Percentiles rank a stretch among this genome's conserved stretches.
Evolutionary conservation across 2,113 vertebrate species (phyloP).

Genomic region (Vicugna pacos): DNA sequence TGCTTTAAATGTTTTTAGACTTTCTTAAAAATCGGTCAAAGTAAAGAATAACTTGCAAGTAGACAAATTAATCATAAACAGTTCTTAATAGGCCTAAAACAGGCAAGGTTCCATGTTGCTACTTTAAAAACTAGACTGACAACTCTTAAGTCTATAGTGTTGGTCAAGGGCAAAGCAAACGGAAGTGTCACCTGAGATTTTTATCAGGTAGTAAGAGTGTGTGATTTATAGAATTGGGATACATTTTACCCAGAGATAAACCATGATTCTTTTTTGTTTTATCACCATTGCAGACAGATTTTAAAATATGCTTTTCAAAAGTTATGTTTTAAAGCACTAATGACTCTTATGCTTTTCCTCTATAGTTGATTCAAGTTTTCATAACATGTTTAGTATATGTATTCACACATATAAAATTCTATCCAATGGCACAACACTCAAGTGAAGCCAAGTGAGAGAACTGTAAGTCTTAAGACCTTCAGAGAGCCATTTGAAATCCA

Average conservation of each 20-base stretch:
- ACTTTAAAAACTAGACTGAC: neutral
- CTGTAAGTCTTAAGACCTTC: neutral
- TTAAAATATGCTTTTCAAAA: neutral
- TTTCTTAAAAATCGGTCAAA: neutral
- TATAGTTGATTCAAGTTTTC: neutral
- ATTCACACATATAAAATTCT: neutral
- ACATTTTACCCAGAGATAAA: neutral
- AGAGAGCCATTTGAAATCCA: neutral
- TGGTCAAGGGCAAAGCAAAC: neutral
- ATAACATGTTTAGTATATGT: neutral
- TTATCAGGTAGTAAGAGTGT: neutral
- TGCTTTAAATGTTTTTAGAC: neutral
- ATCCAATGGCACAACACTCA: neutral
- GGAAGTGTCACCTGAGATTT: neutral
- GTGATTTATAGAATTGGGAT: neutral
- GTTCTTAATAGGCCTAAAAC: neutral
- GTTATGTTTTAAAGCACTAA: neutral
- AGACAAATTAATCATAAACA: neutral
- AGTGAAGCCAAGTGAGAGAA: neutral
- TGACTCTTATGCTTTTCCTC: neutral
- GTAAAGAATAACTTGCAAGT: slow-evolving; percentile 29
- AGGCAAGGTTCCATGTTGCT: neutral
- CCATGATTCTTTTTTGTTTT: fast-evolving
- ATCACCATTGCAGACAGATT: neutral
- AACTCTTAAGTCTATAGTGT: neutral